These are phyloP conservation scores for Digitonthophagus gazella DNA, from an alignment of 2,888 invertebrate genomes.

Conservation along the genomic window DNA sequence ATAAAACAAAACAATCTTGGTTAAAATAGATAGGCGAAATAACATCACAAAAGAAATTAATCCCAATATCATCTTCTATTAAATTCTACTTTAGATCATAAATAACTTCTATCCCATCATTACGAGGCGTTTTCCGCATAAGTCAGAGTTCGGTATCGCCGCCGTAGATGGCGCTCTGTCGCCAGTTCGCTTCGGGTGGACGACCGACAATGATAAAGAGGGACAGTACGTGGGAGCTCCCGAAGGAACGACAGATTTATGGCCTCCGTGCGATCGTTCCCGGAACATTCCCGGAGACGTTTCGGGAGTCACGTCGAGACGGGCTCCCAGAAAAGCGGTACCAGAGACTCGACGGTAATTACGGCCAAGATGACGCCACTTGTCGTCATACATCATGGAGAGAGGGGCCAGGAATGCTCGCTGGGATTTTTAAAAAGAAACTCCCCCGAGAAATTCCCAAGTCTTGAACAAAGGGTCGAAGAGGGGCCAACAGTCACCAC, in stretches of 20 bases:
- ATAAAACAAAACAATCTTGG: too few relatives aligned
- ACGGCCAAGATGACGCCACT: slow-evolving; percentile 42
- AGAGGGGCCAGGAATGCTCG: slow-evolving; percentile 1
- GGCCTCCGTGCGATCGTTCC: slow-evolving; percentile 42
- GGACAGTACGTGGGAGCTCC: slow-evolving; percentile 48
- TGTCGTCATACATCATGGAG: slow-evolving; percentile 43
- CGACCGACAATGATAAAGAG: slow-evolving; percentile 44
- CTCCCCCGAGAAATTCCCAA: not conserved
- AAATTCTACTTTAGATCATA: not conserved
- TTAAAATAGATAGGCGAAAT: too few relatives aligned
- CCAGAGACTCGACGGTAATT: slow-evolving; percentile 35
- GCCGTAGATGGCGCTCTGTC: not conserved
- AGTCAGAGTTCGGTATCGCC: not conserved
- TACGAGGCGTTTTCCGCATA: not conserved
- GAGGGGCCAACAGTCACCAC: not conserved
- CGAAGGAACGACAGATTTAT: slow-evolving; percentile 42
- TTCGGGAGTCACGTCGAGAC: slow-evolving; percentile 40
- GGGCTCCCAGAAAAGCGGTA: slow-evolving; percentile 3
- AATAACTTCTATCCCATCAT: not conserved
- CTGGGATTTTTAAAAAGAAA: slow-evolving; percentile 3
- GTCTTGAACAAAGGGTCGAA: not conserved
- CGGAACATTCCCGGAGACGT: slow-evolving; percentile 33
- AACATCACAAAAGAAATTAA: too few relatives aligned
- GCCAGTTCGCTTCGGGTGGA: slow-evolving; percentile 4
- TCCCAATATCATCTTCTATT: not conserved